Base-by-base conservation (phyloP, 2,113 vertebrate species). In the Oncorhynchus gorbuscha region DNA sequence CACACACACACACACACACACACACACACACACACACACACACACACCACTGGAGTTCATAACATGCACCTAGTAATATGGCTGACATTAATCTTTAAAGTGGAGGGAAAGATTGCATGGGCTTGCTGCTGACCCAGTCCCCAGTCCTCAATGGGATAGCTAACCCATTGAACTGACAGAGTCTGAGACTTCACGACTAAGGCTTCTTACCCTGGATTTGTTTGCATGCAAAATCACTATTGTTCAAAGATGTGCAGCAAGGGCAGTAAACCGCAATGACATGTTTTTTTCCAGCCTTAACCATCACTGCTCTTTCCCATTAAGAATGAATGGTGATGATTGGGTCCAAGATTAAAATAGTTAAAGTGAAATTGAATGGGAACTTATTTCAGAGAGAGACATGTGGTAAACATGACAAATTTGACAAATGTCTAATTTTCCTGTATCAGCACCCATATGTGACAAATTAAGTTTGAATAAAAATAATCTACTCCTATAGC, bases 1-100 rank as follows among this genome's bases (percentile, higher is more conserved):
- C 32, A 35, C 32, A 35, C 32, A 35, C 32, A 35, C 32, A 32
- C 32, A 32, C 32, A 32, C 30, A 16, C 30, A 14, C 66, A 2
- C 30, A 13, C 66, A 11, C 28, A 35, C 66, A 30, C 66, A 68
- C 66, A 16, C 24, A 68, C 66, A 32, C 74, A 26, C 26, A 24
- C 2, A 22, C 71, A 32, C 32, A 24, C 51, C 22, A 28, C 59
- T 73, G 74, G 74, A 87, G 74, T 84, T 83, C 78, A 81, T 85
- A 73, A 73, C 73, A 77, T 84, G 78, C 76, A 73, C 74, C 66
- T 22, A 70, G 75, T 75, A 69, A 59, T 71, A 66, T 82, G 79
- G 83, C 88, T 87, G 77, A 87, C 82, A 88, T 90, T 77, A 86
- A 89, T 89, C 84, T 91, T 89, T 88, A 83, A 88, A 88, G 78